These are phyloP conservation scores for Opisthocomus hoazin DNA, from an alignment of 2,113 vertebrate genomes.

Conservation along the genomic window DNA sequence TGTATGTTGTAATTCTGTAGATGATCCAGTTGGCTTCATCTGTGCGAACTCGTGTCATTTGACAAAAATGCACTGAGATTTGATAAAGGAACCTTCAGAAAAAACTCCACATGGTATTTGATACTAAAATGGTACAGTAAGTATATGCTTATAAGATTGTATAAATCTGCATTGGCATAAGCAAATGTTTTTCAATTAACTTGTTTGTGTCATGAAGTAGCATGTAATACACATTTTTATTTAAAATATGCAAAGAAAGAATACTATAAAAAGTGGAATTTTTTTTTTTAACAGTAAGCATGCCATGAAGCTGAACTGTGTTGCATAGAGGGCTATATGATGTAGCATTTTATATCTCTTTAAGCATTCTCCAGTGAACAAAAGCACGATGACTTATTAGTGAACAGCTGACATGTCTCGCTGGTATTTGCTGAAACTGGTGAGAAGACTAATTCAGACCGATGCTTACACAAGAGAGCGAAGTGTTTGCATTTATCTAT, in stretches of 20 bases:
- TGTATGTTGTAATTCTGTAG: not conserved
- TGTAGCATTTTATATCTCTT: not conserved
- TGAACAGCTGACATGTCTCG: slow-evolving; percentile 1
- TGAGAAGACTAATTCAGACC: not conserved
- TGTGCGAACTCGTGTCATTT: not conserved
- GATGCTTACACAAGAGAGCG: not conserved
- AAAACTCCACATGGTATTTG: not conserved
- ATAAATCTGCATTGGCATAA: not conserved
- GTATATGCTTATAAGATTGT: not conserved
- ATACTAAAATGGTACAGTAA: not conserved
- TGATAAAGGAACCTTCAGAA: not conserved
- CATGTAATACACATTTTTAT: not conserved
- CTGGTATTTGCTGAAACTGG: not conserved
- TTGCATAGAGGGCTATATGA: not conserved
- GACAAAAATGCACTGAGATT: slow-evolving; percentile 12
- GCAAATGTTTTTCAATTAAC: not conserved
- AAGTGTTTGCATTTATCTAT: slow-evolving; percentile 13
- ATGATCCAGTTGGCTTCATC: not conserved
- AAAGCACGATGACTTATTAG: not conserved
- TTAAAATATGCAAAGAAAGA: not conserved
- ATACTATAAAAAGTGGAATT: not conserved
- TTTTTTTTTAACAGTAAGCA: not conserved
- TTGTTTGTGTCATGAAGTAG: not conserved
- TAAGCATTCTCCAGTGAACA: not conserved
- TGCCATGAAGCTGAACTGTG: not conserved